These are phyloP conservation scores for Tylochromis polylepis DNA, from an alignment of 2,113 vertebrate genomes.

Conservation along the genomic window DNA sequence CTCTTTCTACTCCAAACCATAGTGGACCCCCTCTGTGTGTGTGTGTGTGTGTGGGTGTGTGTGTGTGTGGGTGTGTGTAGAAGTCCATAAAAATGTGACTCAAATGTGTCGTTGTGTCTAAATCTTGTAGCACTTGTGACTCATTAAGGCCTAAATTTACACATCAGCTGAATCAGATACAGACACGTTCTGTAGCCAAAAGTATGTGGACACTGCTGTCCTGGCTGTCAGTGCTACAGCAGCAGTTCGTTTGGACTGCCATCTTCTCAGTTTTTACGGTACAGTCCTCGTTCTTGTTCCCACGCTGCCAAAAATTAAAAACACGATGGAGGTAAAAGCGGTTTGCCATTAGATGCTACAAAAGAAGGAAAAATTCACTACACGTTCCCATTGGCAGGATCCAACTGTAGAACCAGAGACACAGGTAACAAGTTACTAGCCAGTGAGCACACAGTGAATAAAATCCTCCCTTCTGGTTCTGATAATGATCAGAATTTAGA, in stretches of 20 bases:
- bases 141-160: background rate
- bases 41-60: constrained; percentile 2
- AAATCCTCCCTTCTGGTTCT: background rate
- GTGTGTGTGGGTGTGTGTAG: background rate
- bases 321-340: background rate
- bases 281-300: background rate
- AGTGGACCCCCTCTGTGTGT: constrained; percentile 22
- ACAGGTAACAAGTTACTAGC: background rate
- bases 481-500: background rate
- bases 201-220: background rate
- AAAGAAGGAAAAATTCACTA: background rate
- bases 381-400: background rate
- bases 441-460: background rate
- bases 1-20: constrained; percentile 17
- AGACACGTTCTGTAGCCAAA: background rate
- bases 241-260: background rate
- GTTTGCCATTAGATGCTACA: background rate
- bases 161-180: background rate
- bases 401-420: background rate
- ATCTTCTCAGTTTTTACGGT: background rate
- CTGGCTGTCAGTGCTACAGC: background rate
- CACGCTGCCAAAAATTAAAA: background rate
- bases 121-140: background rate
- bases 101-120: background rate
- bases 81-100: background rate